Base-by-base conservation (phyloP, 2,888 invertebrate species). In the Morpho deidamia region DNA sequence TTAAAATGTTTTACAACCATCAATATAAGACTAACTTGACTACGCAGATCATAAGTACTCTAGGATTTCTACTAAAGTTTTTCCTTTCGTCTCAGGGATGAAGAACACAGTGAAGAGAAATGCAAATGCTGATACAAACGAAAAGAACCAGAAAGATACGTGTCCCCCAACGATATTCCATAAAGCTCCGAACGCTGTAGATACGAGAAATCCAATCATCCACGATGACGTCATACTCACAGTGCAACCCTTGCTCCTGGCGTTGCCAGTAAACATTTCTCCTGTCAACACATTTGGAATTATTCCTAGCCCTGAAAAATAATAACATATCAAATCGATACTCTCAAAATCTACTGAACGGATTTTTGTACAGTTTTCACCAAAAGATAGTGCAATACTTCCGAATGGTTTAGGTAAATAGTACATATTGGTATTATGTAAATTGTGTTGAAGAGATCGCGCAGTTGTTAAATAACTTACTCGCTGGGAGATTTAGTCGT, bases 31-130 rank as follows among this genome's bases (percentile, higher is more conserved):
- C 23, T 23, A 23, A 23, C 23, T 23, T 23, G 5, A 23, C 23
- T 23, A 23, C 3, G 5, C 23, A 1, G 9, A 37, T 34, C 10
- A 37, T 14, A 53, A 23, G 33, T 8, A 90, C 59, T 91, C 88
- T 72, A 94, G 93, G 65, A 96, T 96, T 76, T 96, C 92, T 64
- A 93, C 92, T 47, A 95, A 83, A 51, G 93, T 93, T 71, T 94
- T 93, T 0, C 95, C 95, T 74, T 94, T 95, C 0, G 96, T 96
- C 79, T 96, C 96, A 14, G 96, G 95, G 0, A 96, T 89, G 44
- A 92, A 81, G 41, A 92, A 85, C 7, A 91, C 70, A 0, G 93
- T 91, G 71, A 95, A 96, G 46, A 93, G 73, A 57, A 92, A 92
- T 0, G 92, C 90, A 0, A 91, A 8, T 0, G 63, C 59, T n/a